phyloP scores from a whole-genome alignment of 2,113 vertebrate species.

The Oryzias javanicus region DNA sequence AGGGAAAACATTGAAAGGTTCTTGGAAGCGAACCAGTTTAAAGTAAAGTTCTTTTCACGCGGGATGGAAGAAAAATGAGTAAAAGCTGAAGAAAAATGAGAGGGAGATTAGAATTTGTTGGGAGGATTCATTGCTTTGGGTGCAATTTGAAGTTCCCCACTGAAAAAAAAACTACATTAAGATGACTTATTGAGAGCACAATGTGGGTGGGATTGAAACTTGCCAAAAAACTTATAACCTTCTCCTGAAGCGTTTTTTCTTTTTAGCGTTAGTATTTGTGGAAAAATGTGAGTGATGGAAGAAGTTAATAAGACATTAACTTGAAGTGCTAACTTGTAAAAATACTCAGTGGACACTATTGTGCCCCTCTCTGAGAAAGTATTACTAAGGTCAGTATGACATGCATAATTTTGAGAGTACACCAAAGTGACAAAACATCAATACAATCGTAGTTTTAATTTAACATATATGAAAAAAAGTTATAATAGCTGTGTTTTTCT shows the following conservation, averaged over 20 bases:
- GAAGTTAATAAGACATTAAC: not conserved
- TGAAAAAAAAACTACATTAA: slow-evolving; percentile 64
- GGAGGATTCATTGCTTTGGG: slow-evolving; percentile 54
- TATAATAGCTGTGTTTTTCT: not conserved
- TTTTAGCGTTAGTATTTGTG: slow-evolving; percentile 41
- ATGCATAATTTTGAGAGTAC: no score
- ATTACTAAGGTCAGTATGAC: no score
- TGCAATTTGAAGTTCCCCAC: slow-evolving; percentile 66
- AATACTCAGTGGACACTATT: no score
- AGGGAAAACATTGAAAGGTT: slow-evolving; percentile 66
- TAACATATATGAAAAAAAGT: not conserved
- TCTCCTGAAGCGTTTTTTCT: slow-evolving; percentile 35
- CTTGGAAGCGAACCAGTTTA: slow-evolving; percentile 51
- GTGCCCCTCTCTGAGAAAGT: no score
- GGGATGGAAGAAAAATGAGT: slow-evolving; percentile 54
- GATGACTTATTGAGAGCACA: slow-evolving; percentile 62
- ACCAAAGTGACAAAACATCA: no score
- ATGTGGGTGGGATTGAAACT: slow-evolving; percentile 64
- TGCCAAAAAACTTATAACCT: slow-evolving; percentile 23
- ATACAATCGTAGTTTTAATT: not conserved
- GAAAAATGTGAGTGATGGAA: slow-evolving; percentile 2
- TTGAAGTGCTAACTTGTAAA: not conserved
- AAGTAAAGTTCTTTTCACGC: slow-evolving; percentile 51
- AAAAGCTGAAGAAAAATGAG: slow-evolving; percentile 51
- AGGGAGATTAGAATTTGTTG: slow-evolving; percentile 58